Evolutionary conservation across 2,888 invertebrate species (phyloP).

Genomic region (Heliothis peltigera): DNA sequence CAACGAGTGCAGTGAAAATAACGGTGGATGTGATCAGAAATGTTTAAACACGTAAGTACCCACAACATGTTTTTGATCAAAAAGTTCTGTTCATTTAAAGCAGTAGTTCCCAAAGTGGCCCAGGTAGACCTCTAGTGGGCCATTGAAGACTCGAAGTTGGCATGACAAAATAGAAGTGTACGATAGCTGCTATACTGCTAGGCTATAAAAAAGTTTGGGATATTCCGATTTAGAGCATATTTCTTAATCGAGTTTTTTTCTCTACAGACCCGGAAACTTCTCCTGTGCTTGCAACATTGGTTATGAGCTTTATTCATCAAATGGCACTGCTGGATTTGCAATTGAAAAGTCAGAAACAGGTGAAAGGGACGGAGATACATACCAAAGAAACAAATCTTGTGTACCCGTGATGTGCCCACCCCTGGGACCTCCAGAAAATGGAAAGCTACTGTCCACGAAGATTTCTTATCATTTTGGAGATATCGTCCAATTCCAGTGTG

Average conservation of each 20-base stretch:
- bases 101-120: no score
- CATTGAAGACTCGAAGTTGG: no score
- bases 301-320: slow-evolving; percentile 95
- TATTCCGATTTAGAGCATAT: no score
- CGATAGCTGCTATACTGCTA: no score
- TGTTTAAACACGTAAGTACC: slow-evolving; percentile 94
- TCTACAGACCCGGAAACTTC: slow-evolving; percentile 94
- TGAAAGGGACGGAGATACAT: slow-evolving; percentile 95
- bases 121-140: no score
- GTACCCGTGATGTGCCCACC: slow-evolving; percentile 97
- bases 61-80: no score
- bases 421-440: slow-evolving; percentile 95
- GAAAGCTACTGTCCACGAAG: slow-evolving; percentile 95
- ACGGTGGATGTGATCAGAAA: slow-evolving; percentile 98
- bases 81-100: no score
- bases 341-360: slow-evolving; percentile 96
- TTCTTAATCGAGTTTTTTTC: slow-evolving; percentile 19
- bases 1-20: slow-evolving; percentile 95
- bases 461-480: slow-evolving; percentile 96
- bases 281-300: slow-evolving; percentile 97
- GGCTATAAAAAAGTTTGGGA: no score
- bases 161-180: no score
- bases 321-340: slow-evolving; percentile 96
- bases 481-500: slow-evolving; percentile 96
- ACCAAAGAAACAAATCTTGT: slow-evolving; percentile 97